phyloP scores from a whole-genome alignment of 2,797 vertebrate species.

The Lophotriccus pileatus region DNA sequence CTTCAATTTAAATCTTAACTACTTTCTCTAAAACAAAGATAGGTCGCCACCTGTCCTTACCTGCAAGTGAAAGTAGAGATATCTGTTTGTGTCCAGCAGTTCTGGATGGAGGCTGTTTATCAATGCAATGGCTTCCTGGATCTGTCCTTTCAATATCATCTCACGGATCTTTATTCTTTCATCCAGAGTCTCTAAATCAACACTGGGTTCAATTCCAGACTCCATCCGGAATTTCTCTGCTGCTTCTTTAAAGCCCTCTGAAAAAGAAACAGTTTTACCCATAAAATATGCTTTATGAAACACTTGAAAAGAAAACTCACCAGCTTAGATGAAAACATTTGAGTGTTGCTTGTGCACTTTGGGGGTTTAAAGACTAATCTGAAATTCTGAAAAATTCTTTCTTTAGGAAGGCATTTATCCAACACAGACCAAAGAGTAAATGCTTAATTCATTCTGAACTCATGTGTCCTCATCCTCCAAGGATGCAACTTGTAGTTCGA shows the following conservation, averaged over 20 bases:
- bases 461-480: not conserved
- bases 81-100: slow-evolving; percentile 94
- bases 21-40: not conserved
- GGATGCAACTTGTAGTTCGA: not conserved
- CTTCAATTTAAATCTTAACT: not conserved
- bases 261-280: slow-evolving; percentile 1
- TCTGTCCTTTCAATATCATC: slow-evolving; percentile 97
- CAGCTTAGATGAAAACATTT: not conserved
- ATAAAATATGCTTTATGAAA: not conserved
- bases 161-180: slow-evolving; percentile 98
- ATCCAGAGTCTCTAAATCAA: slow-evolving; percentile 94
- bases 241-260: slow-evolving; percentile 98
- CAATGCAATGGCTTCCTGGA: slow-evolving; percentile 94
- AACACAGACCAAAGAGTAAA: not conserved
- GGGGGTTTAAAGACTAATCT: not conserved
- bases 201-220: slow-evolving; percentile 96
- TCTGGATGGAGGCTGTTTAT: slow-evolving; percentile 98
- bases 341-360: not conserved
- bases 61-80: slow-evolving; percentile 97
- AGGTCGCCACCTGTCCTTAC: slow-evolving; percentile 65
- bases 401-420: not conserved
- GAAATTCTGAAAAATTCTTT: not conserved
- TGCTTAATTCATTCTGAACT: not conserved
- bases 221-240: slow-evolving; percentile 98
- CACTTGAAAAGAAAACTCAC: not conserved